These are phyloP conservation scores for Pseudobourletiella spinata DNA, from an alignment of 1,140 invertebrate species.

Conservation along the genomic window DNA sequence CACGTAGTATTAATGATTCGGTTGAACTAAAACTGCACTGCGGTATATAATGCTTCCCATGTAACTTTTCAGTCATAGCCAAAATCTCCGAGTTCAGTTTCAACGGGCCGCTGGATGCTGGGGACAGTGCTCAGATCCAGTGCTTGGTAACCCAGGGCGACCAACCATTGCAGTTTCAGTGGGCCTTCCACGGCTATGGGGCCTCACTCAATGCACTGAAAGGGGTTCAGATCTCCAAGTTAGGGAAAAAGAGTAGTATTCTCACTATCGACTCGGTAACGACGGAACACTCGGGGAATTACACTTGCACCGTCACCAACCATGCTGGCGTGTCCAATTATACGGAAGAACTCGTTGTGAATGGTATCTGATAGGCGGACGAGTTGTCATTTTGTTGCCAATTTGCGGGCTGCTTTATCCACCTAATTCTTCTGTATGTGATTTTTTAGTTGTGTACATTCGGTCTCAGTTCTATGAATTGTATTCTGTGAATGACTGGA, in stretches of 20 bases:
- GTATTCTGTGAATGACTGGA: too few relatives aligned
- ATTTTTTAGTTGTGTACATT: too few relatives aligned
- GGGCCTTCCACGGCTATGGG: conserved; percentile 30
- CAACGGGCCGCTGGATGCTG: conserved; percentile 33
- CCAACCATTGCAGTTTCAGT: conserved; percentile 27
- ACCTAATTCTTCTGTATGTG: too few relatives aligned
- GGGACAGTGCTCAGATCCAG: conserved; percentile 28
- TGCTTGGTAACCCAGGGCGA: conserved; percentile 37
- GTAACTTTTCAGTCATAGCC: background rate
- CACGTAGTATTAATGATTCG: too few relatives aligned
- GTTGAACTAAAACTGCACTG: too few relatives aligned
- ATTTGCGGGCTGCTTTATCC: too few relatives aligned
- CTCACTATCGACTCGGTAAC: conserved; percentile 65
- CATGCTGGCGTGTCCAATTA: conserved; percentile 57
- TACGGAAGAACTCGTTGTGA: conserved; percentile 55
- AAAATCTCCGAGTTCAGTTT: conserved; percentile 25
- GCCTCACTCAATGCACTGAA: conserved; percentile 42
- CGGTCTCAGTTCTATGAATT: too few relatives aligned
- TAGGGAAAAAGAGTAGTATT: conserved; percentile 59
- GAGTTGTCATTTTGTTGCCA: too few relatives aligned
- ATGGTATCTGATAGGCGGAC: too few relatives aligned
- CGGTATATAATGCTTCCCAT: too few relatives aligned
- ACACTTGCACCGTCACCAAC: conserved; percentile 64
- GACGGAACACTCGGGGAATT: conserved; percentile 65
- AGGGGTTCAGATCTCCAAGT: conserved; percentile 44